Evolutionary conservation across 2,888 invertebrate species (phyloP).

Genomic region (Tineola bisselliella): DNA sequence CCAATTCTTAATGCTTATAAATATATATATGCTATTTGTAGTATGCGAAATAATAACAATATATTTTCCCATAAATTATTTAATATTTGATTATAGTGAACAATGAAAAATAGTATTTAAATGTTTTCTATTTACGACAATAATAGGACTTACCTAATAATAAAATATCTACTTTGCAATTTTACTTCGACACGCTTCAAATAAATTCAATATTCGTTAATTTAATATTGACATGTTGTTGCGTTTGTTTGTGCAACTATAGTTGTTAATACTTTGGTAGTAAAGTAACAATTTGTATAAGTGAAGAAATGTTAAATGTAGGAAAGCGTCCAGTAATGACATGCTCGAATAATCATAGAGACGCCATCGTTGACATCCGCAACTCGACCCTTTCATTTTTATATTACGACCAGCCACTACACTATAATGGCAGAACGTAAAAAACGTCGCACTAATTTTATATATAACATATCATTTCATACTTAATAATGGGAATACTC

Average conservation of each 20-base stretch:
- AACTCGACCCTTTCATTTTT: not conserved
- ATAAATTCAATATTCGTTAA: not conserved
- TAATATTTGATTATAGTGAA: not conserved
- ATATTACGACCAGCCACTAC: not conserved
- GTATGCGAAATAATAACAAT: too few relatives aligned
- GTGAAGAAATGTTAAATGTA: not conserved
- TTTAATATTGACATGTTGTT: not conserved
- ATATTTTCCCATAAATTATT: not conserved
- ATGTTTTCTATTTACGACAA: not conserved
- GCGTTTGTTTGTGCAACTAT: not conserved
- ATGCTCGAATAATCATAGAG: slow-evolving; percentile 32
- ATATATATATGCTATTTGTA: too few relatives aligned
- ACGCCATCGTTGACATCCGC: not conserved
- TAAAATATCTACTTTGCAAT: not conserved
- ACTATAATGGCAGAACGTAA: not conserved
- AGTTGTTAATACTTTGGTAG: not conserved
- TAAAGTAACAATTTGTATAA: not conserved
- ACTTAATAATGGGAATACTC: too few relatives aligned
- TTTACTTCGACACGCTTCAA: not conserved
- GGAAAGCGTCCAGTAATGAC: slow-evolving; percentile 31
- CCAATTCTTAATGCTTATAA: not conserved
- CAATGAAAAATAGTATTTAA: not conserved
- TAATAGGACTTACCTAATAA: not conserved
- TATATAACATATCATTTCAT: not conserved
- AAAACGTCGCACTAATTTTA: not conserved